phyloP scores from a whole-genome alignment of 2,888 invertebrate species.

The Dorcus hopei region DNA sequence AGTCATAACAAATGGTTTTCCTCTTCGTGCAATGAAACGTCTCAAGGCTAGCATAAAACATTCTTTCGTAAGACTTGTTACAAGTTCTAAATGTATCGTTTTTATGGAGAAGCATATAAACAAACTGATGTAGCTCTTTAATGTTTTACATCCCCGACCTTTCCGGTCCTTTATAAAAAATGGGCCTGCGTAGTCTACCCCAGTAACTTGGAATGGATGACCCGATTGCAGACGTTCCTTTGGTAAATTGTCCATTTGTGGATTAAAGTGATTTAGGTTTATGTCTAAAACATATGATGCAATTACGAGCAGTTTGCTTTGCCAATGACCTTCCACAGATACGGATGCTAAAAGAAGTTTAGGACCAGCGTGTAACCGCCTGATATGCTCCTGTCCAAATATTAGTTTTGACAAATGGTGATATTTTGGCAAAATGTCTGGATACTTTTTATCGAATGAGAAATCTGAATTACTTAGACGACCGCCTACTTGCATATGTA shows the following conservation, averaged over 20 bases:
- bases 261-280: too few species aligned
- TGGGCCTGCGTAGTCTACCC: conserved; percentile 24
- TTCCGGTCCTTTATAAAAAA: conserved; percentile 10
- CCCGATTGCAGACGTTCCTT: not conserved
- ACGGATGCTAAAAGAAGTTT: conserved; percentile 18
- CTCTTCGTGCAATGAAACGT: conserved; percentile 20
- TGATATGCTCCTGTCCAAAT: conserved; percentile 16
- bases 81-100: conserved; percentile 25
- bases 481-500: too few species aligned
- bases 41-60: conserved; percentile 18
- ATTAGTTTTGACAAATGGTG: conserved; percentile 16
- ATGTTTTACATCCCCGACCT: conserved; percentile 9
- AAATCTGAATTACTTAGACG: too few species aligned
- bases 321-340: conserved; percentile 14
- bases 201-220: conserved; percentile 23
- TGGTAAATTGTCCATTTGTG: conserved; percentile 4
- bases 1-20: conserved; percentile 13
- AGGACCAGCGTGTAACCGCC: conserved; percentile 14
- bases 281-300: conserved; percentile 13
- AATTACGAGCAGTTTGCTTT: conserved; percentile 17
- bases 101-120: conserved; percentile 26
- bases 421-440: not conserved
- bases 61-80: conserved; percentile 20
- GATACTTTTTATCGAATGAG: too few species aligned
- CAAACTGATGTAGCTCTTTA: conserved; percentile 22